Evolutionary conservation across 2,888 invertebrate genomes (phyloP).

Genomic region (Nebria brevicollis): DNA sequence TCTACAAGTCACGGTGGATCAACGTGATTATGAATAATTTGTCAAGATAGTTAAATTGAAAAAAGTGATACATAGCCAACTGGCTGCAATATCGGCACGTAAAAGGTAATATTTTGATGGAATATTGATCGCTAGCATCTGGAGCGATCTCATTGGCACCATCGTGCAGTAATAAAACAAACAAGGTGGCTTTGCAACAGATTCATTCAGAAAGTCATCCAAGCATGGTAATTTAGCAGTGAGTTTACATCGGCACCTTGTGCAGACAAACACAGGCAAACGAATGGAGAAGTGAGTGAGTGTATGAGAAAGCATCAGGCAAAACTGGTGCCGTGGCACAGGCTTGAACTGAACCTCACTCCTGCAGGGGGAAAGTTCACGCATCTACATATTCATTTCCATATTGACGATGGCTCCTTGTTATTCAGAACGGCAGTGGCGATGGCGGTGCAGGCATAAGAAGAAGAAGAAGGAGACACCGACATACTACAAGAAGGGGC

Average conservation of each 20-base stretch:
- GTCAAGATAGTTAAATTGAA: too few species aligned
- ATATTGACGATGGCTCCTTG: constrained; percentile 46
- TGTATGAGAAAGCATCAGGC: neutral
- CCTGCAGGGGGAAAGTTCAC: constrained; percentile 39
- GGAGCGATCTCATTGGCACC: neutral
- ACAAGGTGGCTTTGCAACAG: constrained; percentile 30
- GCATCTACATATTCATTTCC: constrained; percentile 47
- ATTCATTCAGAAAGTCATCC: constrained; percentile 38
- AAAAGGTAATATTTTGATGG: neutral
- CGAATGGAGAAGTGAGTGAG: neutral
- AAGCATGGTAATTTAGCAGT: constrained; percentile 31
- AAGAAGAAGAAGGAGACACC: neutral
- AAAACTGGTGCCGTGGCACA: neutral
- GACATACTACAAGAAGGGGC: constrained; percentile 7
- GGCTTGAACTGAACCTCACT: neutral
- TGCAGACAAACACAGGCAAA: constrained; percentile 34
- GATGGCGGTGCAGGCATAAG: neutral
- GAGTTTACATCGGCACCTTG: constrained; percentile 43
- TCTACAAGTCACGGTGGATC: neutral
- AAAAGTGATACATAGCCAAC: neutral
- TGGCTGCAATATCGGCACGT: neutral
- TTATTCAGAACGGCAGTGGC: constrained; percentile 34
- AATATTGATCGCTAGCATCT: constrained; percentile 2
- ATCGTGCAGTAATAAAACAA: neutral
- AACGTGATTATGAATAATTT: too few species aligned